Conservation (phyloP, 2,888 invertebrate species). For the Eurytoma adleriae region DNA sequence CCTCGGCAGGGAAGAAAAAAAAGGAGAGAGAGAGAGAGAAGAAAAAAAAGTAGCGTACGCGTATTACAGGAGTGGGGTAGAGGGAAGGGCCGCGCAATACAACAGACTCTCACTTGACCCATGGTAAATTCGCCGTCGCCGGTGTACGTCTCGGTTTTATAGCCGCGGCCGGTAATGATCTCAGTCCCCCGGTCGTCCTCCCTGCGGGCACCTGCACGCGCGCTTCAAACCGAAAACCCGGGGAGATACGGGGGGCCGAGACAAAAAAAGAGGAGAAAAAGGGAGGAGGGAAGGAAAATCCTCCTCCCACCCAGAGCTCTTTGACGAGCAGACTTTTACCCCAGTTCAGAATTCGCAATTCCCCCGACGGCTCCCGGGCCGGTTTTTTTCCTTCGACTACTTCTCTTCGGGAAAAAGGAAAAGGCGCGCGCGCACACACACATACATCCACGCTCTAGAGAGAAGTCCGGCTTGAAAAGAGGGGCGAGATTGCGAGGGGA, state of each 20-base stretch:
- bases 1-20: background rate
- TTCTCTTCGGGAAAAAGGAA: slow-evolving; percentile 3
- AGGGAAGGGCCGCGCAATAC: too few relatives aligned
- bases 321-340: slow-evolving; percentile 65
- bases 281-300: background rate
- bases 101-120: background rate
- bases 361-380: slow-evolving; percentile 30
- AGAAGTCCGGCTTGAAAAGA: slow-evolving; percentile 43
- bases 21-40: background rate
- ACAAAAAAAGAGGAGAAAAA: background rate
- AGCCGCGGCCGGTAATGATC: slow-evolving; percentile 37
- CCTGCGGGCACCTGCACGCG: slow-evolving; percentile 22
- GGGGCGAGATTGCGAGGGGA: slow-evolving; percentile 41
- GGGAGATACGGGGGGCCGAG: background rate
- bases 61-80: too few relatives aligned
- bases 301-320: slow-evolving; percentile 3
- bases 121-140: background rate
- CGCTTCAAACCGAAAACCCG: slow-evolving; percentile 2
- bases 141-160: slow-evolving; percentile 21
- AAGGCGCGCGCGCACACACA: background rate
- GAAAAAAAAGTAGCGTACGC: background rate
- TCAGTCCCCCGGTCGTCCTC: background rate
- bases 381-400: slow-evolving; percentile 36
- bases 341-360: slow-evolving; percentile 64
- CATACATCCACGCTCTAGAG: slow-evolving; percentile 44